phyloP scores from a whole-genome alignment of 2,797 vertebrate genomes.

The Loris lydekkerianus region DNA sequence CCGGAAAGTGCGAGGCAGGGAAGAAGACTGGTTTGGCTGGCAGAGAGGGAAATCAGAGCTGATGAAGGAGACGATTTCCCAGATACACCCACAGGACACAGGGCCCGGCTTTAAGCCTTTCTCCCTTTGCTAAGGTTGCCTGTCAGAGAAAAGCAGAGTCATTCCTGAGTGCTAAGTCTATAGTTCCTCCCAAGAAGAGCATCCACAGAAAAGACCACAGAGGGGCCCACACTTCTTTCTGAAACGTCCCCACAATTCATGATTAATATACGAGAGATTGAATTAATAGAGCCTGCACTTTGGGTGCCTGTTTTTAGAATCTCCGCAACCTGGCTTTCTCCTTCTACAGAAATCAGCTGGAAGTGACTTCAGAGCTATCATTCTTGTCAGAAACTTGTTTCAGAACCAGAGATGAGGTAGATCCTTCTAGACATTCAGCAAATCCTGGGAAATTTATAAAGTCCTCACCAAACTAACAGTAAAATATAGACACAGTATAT shows the following conservation, averaged over 20 bases:
- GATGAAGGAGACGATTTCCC: neutral
- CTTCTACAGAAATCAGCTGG: neutral
- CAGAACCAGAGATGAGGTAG: neutral
- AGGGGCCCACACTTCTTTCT: too few relatives aligned
- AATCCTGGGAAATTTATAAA: neutral
- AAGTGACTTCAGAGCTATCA: neutral
- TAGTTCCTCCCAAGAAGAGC: neutral
- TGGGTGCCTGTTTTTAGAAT: neutral
- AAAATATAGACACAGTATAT: neutral
- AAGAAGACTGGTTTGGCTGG: neutral
- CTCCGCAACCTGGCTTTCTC: neutral
- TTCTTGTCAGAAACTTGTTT: accelerated
- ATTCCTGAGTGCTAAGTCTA: accelerated
- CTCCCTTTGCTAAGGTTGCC: neutral
- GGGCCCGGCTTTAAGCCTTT: neutral
- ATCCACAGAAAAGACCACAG: neutral
- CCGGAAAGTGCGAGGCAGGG: neutral
- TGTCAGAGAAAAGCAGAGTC: accelerated
- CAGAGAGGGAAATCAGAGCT: neutral
- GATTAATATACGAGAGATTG: accelerated
- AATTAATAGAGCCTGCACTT: neutral
- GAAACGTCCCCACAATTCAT: neutral
- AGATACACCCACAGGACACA: neutral
- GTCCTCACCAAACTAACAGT: neutral
- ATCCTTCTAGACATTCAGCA: neutral